Conservation (phyloP, 1,140 invertebrate genomes). For the Himalopsyche phryganea region DNA sequence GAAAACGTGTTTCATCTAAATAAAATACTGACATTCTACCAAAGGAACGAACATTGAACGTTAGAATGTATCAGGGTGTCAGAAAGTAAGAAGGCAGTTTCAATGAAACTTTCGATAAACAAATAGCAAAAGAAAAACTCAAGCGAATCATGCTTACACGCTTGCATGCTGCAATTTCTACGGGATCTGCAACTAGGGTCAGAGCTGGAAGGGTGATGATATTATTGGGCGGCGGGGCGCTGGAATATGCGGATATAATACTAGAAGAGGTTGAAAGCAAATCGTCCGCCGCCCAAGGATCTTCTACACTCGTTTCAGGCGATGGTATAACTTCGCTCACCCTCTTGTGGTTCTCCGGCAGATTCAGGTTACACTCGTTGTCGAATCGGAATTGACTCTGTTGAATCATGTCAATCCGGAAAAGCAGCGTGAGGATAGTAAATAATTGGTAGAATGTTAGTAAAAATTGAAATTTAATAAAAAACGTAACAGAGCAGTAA, state of each 20-base stretch:
- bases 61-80: too few species aligned
- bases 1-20: too few species aligned
- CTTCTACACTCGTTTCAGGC: constrained; percentile 39
- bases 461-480: too few species aligned
- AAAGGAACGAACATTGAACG: too few species aligned
- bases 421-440: too few species aligned
- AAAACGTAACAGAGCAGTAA: too few species aligned
- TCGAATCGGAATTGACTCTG: constrained; percentile 98
- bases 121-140: neutral
- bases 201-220: neutral
- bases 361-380: constrained; percentile 93
- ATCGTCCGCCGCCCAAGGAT: constrained; percentile 5
- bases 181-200: constrained; percentile 2
- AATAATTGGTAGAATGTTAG: too few species aligned
- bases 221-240: constrained; percentile 35
- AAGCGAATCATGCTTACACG: constrained; percentile 49
- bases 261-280: constrained; percentile 36
- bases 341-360: constrained; percentile 93
- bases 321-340: constrained; percentile 69
- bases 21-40: too few species aligned
- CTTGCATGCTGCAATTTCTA: constrained; percentile 44
- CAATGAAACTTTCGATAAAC: too few species aligned
- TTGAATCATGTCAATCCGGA: neutral
- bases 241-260: constrained; percentile 24
- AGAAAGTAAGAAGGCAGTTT: too few species aligned